These are phyloP conservation scores for Homarus gammarus DNA, from an alignment of 2,888 invertebrate genomes.

Conservation along the genomic window DNA sequence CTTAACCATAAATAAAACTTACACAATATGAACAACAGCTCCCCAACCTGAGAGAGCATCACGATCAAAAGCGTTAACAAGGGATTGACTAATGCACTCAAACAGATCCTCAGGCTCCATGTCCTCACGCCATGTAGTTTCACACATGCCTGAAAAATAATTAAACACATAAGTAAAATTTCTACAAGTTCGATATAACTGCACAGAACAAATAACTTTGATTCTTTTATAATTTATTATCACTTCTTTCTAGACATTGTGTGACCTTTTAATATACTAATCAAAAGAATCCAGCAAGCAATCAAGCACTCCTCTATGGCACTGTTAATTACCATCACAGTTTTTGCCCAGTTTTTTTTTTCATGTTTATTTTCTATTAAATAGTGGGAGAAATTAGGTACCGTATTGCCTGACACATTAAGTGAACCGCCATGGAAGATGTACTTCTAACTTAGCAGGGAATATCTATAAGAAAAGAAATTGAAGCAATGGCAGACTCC, in stretches of 20 bases:
- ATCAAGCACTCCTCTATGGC: no score
- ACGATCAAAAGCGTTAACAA: conserved; percentile 97
- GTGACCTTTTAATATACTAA: not conserved
- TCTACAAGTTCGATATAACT: not conserved
- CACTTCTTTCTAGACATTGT: not conserved
- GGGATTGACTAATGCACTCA: conserved; percentile 96
- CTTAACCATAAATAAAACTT: conserved; percentile 80
- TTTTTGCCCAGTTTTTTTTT: no score
- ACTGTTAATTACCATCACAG: no score
- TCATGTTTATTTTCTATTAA: no score
- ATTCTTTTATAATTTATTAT: not conserved
- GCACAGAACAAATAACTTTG: not conserved
- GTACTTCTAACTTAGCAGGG: no score
- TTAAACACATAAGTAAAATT: no score
- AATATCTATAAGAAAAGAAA: no score
- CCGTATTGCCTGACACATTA: no score
- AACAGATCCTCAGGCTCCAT: conserved; percentile 94
- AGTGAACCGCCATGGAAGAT: no score
- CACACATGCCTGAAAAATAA: conserved; percentile 89
- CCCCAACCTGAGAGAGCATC: conserved; percentile 99
- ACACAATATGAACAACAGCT: conserved; percentile 95
- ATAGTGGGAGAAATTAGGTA: no score
- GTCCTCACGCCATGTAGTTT: conserved; percentile 95
- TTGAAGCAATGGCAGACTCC: no score
- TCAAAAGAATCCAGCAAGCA: no score